phyloP scores from a whole-genome alignment of 2,113 vertebrate species.

The Enhydra lutris region DNA sequence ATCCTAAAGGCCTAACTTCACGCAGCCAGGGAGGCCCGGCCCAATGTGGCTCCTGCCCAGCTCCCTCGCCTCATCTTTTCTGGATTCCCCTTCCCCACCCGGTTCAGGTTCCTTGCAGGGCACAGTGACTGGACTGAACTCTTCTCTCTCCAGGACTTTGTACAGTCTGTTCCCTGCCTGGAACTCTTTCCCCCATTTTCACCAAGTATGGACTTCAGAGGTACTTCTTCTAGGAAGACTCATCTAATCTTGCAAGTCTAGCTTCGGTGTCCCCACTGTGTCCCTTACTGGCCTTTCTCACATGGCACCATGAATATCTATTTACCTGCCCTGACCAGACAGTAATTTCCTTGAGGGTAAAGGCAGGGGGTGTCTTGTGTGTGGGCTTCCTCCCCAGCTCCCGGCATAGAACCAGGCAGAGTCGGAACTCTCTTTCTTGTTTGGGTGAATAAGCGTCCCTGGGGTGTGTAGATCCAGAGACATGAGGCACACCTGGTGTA shows the following conservation, averaged over 20 bases:
- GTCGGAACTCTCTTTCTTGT: not conserved
- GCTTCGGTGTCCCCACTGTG: fast-evolving
- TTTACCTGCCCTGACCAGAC: not conserved
- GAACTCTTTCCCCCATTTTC: not conserved
- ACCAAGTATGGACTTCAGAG: not conserved
- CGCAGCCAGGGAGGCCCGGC: fast-evolving
- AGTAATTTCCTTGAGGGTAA: not conserved
- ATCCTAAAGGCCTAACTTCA: not conserved
- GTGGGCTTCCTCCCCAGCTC: not conserved
- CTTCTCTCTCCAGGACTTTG: not conserved
- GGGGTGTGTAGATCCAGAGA: not conserved
- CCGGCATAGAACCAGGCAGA: not conserved
- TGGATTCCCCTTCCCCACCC: not conserved
- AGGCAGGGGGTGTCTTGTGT: not conserved
- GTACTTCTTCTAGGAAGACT: not conserved
- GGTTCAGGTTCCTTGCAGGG: not conserved
- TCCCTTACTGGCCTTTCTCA: too few species aligned
- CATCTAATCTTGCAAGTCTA: not conserved
- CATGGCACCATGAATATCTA: not conserved
- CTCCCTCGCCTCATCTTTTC: not conserved
- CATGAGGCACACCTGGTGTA: fast-evolving
- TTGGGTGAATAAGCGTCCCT: not conserved
- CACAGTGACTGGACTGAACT: not conserved
- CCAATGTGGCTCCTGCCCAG: too few species aligned
- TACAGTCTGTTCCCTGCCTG: not conserved